These are phyloP conservation scores for Semnopithecus entellus DNA, from an alignment of 2,113 vertebrate species.

Conservation along the genomic window DNA sequence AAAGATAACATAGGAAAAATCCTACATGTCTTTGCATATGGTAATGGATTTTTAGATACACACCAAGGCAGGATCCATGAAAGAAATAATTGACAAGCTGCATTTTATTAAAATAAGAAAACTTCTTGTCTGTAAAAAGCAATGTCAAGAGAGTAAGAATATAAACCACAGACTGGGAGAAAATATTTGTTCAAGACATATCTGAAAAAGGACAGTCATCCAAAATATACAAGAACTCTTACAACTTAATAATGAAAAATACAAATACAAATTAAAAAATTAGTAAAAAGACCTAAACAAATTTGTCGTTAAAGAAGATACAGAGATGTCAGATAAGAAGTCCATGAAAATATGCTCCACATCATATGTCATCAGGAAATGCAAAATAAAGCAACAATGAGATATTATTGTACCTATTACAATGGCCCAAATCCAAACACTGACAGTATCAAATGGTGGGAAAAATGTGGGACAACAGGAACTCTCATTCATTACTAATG, in stretches of 20 bases:
- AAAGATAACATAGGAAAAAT: neutral
- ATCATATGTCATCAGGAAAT: neutral
- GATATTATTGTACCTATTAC: neutral
- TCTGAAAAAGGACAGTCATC: neutral
- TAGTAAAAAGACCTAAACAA: neutral
- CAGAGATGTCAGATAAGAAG: neutral
- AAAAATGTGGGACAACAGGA: neutral
- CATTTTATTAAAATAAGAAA: neutral
- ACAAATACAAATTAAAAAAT: neutral
- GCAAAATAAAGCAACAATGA: neutral
- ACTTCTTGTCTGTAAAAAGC: neutral
- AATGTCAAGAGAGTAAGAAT: neutral
- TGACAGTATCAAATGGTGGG: neutral
- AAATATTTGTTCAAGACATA: neutral
- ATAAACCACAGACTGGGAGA: neutral
- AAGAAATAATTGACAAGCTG: neutral
- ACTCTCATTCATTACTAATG: neutral
- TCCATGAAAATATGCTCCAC: neutral
- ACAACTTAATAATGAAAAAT: neutral
- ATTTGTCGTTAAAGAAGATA: neutral
- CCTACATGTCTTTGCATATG: neutral
- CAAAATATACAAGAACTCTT: neutral
- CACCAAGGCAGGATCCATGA: neutral
- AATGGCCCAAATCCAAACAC: neutral
- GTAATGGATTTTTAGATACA: neutral